Percentiles rank a stretch among this genome's conserved stretches.
These are phyloP conservation scores for Formica exsecta DNA, from an alignment of 1,140 invertebrate species.

Conservation along the genomic window DNA sequence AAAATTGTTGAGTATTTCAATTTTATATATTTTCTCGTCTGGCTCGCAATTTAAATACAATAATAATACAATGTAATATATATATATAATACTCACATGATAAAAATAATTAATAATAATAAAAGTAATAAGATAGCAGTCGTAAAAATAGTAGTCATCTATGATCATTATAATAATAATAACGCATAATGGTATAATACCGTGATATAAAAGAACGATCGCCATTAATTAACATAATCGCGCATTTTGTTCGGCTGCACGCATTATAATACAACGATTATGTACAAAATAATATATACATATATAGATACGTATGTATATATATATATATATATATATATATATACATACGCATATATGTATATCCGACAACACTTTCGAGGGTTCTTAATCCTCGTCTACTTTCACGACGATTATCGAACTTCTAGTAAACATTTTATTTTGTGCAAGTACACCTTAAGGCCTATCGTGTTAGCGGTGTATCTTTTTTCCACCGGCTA, in stretches of 20 bases:
- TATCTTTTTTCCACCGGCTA: slow-evolving; percentile 27
- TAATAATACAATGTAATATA: slow-evolving; percentile 72
- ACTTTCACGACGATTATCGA: slow-evolving; percentile 83
- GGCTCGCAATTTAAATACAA: slow-evolving; percentile 82
- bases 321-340: slow-evolving; percentile 65
- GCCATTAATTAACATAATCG: slow-evolving; percentile 55
- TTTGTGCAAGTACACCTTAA: slow-evolving; percentile 76
- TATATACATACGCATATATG: slow-evolving; percentile 15
- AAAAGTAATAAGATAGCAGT: slow-evolving; percentile 67
- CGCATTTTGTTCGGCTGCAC: slow-evolving; percentile 46
- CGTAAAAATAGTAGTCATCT: slow-evolving; percentile 40
- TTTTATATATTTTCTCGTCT: slow-evolving; percentile 75
- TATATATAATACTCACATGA: slow-evolving; percentile 72
- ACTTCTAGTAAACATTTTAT: slow-evolving; percentile 77
- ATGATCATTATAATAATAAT: slow-evolving; percentile 34
- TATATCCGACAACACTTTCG: slow-evolving; percentile 27
- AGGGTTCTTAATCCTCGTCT: slow-evolving; percentile 63
- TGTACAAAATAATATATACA: slow-evolving; percentile 82
- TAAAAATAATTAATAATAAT: slow-evolving; percentile 69
- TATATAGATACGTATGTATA: background rate
- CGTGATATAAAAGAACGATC: slow-evolving; percentile 28
- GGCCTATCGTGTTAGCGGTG: slow-evolving; percentile 70
- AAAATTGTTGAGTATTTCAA: slow-evolving; percentile 61
- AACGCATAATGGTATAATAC: slow-evolving; percentile 19
- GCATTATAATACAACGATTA: slow-evolving; percentile 83